A percentile compares a stretch with the other conserved stretches of the same genome.
Evolutionary conservation across 2,797 vertebrate genomes (phyloP).

Genomic region (Amblyopsis hoosieri): DNA sequence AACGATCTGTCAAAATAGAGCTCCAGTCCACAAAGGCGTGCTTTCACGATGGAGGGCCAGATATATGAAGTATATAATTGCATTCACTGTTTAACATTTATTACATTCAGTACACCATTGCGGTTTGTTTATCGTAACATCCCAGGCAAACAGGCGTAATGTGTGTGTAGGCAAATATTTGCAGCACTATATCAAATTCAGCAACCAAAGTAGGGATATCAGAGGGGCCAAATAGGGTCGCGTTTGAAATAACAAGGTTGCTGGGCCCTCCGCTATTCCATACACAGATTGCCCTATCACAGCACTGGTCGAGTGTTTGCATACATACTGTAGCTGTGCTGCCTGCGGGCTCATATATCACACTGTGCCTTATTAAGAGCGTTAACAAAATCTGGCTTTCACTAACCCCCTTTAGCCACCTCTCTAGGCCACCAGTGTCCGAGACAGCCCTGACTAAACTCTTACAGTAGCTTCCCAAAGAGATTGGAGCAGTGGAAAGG

Average conservation of each 20-base stretch:
- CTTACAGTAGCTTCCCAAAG: conserved; percentile 33
- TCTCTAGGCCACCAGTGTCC: conserved; percentile 50
- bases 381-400: conserved; percentile 80
- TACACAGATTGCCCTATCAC: conserved; percentile 73
- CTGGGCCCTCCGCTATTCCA: conserved; percentile 63
- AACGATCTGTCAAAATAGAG: conserved; percentile 75
- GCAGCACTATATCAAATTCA: conserved; percentile 77
- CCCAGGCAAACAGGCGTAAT: conserved; percentile 74
- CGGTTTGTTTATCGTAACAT: conserved; percentile 78
- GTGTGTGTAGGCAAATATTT: conserved; percentile 79
- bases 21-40: conserved; percentile 62
- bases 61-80: conserved; percentile 78
- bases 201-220: conserved; percentile 77
- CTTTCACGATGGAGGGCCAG: conserved; percentile 69
- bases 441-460: conserved; percentile 55
- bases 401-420: conserved; percentile 58
- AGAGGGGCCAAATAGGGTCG: conserved; percentile 76
- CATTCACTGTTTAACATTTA: conserved; percentile 78
- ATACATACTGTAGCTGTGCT: conserved; percentile 65
- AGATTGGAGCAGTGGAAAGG: conserved; percentile 25
- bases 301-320: conserved; percentile 70
- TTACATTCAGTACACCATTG: conserved; percentile 77
- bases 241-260: conserved; percentile 73
- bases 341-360: conserved; percentile 73
- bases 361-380: conserved; percentile 75